phyloP scores from a whole-genome alignment of 2,888 invertebrate genomes.

The Andrena camellia region DNA sequence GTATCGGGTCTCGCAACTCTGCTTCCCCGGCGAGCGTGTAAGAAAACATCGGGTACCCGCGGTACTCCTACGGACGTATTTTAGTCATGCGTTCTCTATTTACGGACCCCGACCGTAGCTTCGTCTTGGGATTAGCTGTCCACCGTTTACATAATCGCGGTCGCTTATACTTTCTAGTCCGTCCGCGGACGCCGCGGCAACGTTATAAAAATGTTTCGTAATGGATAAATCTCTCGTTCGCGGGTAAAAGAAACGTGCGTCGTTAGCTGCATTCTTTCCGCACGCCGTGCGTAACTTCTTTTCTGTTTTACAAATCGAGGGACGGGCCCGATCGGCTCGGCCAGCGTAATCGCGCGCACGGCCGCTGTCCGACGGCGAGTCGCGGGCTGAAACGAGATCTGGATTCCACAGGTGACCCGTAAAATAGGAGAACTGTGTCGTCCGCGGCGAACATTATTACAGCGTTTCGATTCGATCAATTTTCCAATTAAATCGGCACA shows the following conservation, averaged over 20 bases:
- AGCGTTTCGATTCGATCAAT: conserved; percentile 32
- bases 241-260: conserved; percentile 30
- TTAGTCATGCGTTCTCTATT: neutral
- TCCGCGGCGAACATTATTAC: conserved; percentile 11
- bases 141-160: conserved; percentile 53
- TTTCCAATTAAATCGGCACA: conserved; percentile 3
- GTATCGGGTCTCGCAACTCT: too few relatives aligned
- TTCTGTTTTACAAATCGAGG: conserved; percentile 15
- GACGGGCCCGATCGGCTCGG: conserved; percentile 9
- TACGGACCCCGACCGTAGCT: neutral
- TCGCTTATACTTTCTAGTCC: conserved; percentile 55
- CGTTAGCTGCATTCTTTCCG: conserved; percentile 51
- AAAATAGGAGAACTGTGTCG: conserved; percentile 52
- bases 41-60: too few relatives aligned
- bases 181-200: conserved; percentile 38
- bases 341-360: conserved; percentile 29
- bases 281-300: conserved; percentile 14
- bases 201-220: conserved; percentile 55
- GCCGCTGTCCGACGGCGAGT: conserved; percentile 13
- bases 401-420: conserved; percentile 50
- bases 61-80: neutral
- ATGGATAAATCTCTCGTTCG: conserved; percentile 39
- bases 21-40: too few relatives aligned
- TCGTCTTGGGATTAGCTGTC: conserved; percentile 38
- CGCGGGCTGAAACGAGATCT: conserved; percentile 44